Base-by-base conservation (phyloP, 2,797 vertebrate species). In the Dermochelys coriacea region DNA sequence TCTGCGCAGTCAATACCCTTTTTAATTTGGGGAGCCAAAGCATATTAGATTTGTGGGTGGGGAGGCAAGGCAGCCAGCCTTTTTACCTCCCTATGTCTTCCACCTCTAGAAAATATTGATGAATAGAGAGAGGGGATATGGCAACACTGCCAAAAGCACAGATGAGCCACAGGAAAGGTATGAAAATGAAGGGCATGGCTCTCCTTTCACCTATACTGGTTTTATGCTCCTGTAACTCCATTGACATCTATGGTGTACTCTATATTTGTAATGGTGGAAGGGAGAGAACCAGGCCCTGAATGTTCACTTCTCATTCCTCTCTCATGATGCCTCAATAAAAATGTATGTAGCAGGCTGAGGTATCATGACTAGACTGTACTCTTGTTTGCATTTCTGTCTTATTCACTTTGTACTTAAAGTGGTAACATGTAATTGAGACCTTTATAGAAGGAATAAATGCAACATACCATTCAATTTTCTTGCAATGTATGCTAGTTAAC, bases 371-470 rank as follows among this genome's bases (percentile, higher is more conserved):
- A 86, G 8, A 71, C 78, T 83, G 15, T 34, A 10, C 2, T 78
- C 88, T 79, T 29, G 61, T 82, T 93, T 89, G 64, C 12, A 51
- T 93, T 93, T 81, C 49, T 93, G 2, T 74, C 61, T 81, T 79
- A 85, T 89, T 85, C 89, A 68, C 74, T 94, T 86, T 68, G 25
- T 90, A 21, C 52, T 93, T 91, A 45, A 11, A 15, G 41, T 50
- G 71, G 83, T 37, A 37, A n/a, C 21, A 5, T 68, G n/a, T 41
- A 71, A 49, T 49, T 86, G 51, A 79, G 61, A 45, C 27, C 61
- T 84, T 95, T 94, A 80, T 96, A 87, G 84, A 94, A 93, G n/a
- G 19, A 88, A 90, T 1, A 1, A 96, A 95, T 82, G 78, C 64
- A 87, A 55, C 79, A 87, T 80, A 88, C 83, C 0, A 1, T 92